phyloP scores from a whole-genome alignment of 2,888 invertebrate genomes.

The Drosophila prolongata region DNA sequence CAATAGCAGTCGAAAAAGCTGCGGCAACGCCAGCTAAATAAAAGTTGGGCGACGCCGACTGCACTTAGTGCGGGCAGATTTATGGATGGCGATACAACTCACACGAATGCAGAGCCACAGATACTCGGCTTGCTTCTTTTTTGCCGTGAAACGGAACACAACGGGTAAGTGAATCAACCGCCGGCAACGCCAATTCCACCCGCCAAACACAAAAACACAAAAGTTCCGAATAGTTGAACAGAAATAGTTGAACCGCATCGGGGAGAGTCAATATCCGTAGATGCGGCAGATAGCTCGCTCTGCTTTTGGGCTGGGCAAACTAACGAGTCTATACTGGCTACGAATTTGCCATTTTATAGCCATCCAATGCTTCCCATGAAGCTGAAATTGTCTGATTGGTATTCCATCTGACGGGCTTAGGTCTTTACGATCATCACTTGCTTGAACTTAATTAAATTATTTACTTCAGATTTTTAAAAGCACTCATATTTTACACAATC shows the following conservation, averaged over 20 bases:
- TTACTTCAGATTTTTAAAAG: neutral
- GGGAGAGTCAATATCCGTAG: conserved; percentile 54
- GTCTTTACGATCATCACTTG: neutral
- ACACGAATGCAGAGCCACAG: conserved; percentile 4
- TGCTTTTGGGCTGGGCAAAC: conserved; percentile 9
- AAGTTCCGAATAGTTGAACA: conserved; percentile 38
- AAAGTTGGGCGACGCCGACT: conserved; percentile 30
- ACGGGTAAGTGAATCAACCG: conserved; percentile 9
- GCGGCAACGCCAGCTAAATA: conserved; percentile 19
- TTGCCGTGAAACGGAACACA: neutral
- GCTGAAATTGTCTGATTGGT: neutral
- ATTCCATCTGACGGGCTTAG: neutral
- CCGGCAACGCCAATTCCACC: conserved; percentile 14
- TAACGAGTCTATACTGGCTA: neutral
- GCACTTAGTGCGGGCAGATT: conserved; percentile 14
- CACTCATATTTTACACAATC: neutral
- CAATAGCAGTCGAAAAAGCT: conserved; percentile 41
- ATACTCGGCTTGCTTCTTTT: neutral
- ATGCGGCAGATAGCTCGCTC: conserved; percentile 4
- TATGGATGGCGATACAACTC: conserved; percentile 13
- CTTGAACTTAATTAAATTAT: neutral
- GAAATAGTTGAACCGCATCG: conserved; percentile 56
- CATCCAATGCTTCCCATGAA: neutral
- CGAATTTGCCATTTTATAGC: neutral
- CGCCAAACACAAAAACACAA: conserved; percentile 22